Evolutionary conservation across 1,140 invertebrate species (phyloP).

Genomic region (Nasonia vitripennis): DNA sequence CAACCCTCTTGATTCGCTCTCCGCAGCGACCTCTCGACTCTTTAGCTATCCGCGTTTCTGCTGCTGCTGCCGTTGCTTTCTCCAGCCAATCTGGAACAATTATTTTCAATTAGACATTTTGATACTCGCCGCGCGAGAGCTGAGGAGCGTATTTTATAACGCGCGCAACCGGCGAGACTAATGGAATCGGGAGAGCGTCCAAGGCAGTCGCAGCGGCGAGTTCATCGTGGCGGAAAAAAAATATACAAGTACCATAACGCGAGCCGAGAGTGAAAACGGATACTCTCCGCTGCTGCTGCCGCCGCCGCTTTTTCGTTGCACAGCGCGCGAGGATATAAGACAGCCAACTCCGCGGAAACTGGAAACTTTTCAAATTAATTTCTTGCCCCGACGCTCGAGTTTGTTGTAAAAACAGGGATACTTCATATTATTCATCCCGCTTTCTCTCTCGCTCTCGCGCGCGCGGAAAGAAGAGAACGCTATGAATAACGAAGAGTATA

Average conservation of each 20-base stretch:
- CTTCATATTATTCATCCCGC: conserved; percentile 24
- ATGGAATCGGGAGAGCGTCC: conserved; percentile 16
- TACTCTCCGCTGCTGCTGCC: background rate
- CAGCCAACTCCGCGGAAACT: conserved; percentile 5
- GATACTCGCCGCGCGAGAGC: background rate
- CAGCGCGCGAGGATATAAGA: background rate
- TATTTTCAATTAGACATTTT: conserved; percentile 5
- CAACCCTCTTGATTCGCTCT: background rate
- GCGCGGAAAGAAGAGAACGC: background rate
- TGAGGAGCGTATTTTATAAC: background rate
- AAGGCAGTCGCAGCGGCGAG: background rate
- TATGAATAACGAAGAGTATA: conserved; percentile 28
- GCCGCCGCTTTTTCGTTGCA: background rate
- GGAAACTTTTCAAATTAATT: conserved; percentile 46
- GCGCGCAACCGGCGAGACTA: conserved; percentile 2
- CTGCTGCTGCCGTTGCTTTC: background rate
- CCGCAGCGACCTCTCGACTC: background rate
- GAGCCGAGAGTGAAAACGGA: background rate
- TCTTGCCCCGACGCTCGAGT: conserved; percentile 34
- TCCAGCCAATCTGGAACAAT: background rate
- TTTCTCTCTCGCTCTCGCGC: no score
- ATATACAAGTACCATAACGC: no score
- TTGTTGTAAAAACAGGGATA: conserved; percentile 33
- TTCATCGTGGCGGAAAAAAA: background rate
- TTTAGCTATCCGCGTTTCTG: background rate